These are phyloP conservation scores for Drosophila neocordata DNA, from an alignment of 1,140 invertebrate species.

Conservation along the genomic window DNA sequence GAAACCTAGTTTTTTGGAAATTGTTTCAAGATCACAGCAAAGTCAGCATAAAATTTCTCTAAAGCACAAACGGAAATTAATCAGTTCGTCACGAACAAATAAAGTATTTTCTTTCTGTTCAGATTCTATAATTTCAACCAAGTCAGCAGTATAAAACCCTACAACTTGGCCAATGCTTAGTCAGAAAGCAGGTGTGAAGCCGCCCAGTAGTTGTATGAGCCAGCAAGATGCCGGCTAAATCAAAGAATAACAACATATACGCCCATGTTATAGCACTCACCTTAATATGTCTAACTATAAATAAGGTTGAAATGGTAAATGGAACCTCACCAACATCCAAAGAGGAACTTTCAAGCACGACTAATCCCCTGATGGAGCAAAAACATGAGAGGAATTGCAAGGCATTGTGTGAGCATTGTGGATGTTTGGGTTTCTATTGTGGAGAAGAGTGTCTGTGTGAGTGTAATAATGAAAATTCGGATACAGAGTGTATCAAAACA, in stretches of 20 bases:
- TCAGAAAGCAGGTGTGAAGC: constrained; percentile 44
- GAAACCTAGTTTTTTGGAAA: constrained; percentile 51
- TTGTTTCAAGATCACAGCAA: constrained; percentile 71
- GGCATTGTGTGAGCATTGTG: constrained; percentile 73
- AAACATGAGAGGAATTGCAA: constrained; percentile 72
- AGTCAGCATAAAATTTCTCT: constrained; percentile 69
- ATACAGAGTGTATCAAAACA: constrained; percentile 71
- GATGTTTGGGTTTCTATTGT: constrained; percentile 80
- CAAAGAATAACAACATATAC: constrained; percentile 19
- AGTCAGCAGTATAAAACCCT: constrained; percentile 69
- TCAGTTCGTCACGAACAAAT: constrained; percentile 68
- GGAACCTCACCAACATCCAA: neutral
- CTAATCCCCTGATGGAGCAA: constrained; percentile 52
- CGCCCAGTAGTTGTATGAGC: constrained; percentile 28
- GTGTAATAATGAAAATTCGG: constrained; percentile 73
- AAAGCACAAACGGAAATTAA: constrained; percentile 55
- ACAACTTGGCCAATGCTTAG: constrained; percentile 26
- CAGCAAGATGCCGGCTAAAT: constrained; percentile 46
- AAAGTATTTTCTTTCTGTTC: constrained; percentile 22
- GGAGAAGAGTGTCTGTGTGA: constrained; percentile 82
- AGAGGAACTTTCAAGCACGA: neutral
- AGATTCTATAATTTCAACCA: constrained; percentile 64
- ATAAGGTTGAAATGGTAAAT: constrained; percentile 28
- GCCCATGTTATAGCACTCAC: constrained; percentile 36
- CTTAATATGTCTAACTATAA: constrained; percentile 39